Evolutionary conservation across 2,113 vertebrate species (phyloP).

Genomic region (Electrona antarctica): DNA sequence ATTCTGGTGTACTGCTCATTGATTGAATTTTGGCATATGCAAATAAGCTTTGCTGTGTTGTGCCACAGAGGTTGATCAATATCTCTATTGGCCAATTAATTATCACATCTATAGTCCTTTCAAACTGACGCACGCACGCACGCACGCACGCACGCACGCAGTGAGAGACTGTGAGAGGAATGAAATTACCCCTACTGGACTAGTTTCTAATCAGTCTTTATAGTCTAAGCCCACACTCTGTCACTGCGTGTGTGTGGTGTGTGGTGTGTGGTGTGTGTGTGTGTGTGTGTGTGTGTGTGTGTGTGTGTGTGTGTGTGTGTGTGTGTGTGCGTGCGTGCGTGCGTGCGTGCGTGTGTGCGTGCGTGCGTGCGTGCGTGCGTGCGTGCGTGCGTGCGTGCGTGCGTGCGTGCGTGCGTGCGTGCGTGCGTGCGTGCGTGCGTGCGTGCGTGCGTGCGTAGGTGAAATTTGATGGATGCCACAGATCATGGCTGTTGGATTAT

Average conservation of each 20-base stretch:
- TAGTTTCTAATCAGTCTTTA: conserved; percentile 55
- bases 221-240: conserved; percentile 47
- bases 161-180: conserved; percentile 23
- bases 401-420: not conserved
- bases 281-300: not conserved
- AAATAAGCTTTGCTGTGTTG: not conserved
- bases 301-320: not conserved
- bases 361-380: not conserved
- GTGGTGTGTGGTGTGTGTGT: too few relatives aligned
- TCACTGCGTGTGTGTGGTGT: too few relatives aligned
- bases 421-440: conserved; percentile 1
- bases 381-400: not conserved
- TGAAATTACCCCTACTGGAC: conserved; percentile 34
- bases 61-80: not conserved
- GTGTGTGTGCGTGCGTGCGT: not conserved
- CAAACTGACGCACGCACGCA: not conserved
- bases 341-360: too few relatives aligned
- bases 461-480: not conserved
- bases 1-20: not conserved
- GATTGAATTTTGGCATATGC: not conserved
- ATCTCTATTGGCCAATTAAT: not conserved
- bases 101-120: not conserved
- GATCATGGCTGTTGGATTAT: too few relatives aligned
- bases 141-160: not conserved
- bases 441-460: conserved; percentile 19